A percentile compares a stretch with the other conserved stretches of the same genome.
phyloP scores from a whole-genome alignment of 2,888 invertebrate genomes.

The Magallana nippona region DNA sequence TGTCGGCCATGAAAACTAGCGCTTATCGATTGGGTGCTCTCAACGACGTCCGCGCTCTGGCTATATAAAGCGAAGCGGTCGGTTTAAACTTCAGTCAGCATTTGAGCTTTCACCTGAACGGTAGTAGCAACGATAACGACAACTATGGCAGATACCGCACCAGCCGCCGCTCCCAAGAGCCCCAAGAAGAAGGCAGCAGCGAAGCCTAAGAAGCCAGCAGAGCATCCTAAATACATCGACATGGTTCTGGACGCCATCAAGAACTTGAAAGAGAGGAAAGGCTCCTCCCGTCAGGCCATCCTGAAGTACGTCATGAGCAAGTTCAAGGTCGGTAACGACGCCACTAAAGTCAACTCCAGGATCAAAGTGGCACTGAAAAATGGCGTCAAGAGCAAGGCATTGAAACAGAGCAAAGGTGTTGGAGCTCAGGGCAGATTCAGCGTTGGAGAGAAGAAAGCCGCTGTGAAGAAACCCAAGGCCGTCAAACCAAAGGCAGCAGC shows the following conservation, averaged over 20 bases:
- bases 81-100: conserved; percentile 10
- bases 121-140: no score
- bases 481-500: conserved; percentile 13
- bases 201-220: conserved; percentile 22
- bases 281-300: conserved; percentile 22
- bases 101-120: not conserved
- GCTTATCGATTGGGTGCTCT: conserved; percentile 32
- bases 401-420: conserved; percentile 10
- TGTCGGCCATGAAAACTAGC: conserved; percentile 13
- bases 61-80: conserved; percentile 20
- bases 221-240: conserved; percentile 37
- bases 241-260: conserved; percentile 35
- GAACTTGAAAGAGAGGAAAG: conserved; percentile 21
- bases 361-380: conserved; percentile 21
- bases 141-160: conserved; percentile 18
- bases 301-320: conserved; percentile 32
- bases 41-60: conserved; percentile 18
- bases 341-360: not conserved
- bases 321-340: conserved; percentile 28
- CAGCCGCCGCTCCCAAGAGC: conserved; percentile 10
- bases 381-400: conserved; percentile 7
- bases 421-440: conserved; percentile 34
- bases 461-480: conserved; percentile 20
- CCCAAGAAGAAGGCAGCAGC: conserved; percentile 37
- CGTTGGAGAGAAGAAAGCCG: conserved; percentile 26